Conservation (phyloP, 2,797 vertebrate species). For the Crenuchus spilurus region DNA sequence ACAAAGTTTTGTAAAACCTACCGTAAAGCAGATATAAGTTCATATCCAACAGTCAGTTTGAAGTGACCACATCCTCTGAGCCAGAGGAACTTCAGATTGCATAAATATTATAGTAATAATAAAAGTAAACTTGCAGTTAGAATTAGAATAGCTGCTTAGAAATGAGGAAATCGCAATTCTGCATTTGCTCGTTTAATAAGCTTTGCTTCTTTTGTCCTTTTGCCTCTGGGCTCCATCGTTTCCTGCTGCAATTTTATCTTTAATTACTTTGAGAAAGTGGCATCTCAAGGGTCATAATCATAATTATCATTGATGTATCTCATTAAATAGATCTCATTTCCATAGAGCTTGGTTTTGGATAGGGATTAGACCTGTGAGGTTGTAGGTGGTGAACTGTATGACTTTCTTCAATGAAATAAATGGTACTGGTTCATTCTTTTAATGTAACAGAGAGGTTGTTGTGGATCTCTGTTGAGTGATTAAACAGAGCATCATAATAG, state of each 20-base stretch:
- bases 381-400: slow-evolving; percentile 24
- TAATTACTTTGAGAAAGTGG: slow-evolving; percentile 57
- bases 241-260: slow-evolving; percentile 55
- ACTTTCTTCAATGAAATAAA: slow-evolving; percentile 31
- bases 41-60: background rate
- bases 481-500: background rate
- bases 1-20: too few species aligned
- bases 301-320: slow-evolving; percentile 64
- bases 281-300: slow-evolving; percentile 58
- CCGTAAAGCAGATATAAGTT: too few species aligned
- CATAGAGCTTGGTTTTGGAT: slow-evolving; percentile 33
- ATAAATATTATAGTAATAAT: slow-evolving; percentile 42
- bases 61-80: background rate
- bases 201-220: slow-evolving; percentile 46
- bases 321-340: slow-evolving; percentile 56
- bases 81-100: slow-evolving; percentile 1
- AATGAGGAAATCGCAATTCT: slow-evolving; percentile 41
- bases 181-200: slow-evolving; percentile 31
- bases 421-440: background rate
- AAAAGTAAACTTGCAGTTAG: slow-evolving; percentile 34
- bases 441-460: background rate
- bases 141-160: slow-evolving; percentile 7
- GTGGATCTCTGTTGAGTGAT: background rate
- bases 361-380: slow-evolving; percentile 43
- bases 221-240: slow-evolving; percentile 43